Evolutionary conservation across 1,140 invertebrate genomes (phyloP).

Genomic region (Rhysida immarginata): DNA sequence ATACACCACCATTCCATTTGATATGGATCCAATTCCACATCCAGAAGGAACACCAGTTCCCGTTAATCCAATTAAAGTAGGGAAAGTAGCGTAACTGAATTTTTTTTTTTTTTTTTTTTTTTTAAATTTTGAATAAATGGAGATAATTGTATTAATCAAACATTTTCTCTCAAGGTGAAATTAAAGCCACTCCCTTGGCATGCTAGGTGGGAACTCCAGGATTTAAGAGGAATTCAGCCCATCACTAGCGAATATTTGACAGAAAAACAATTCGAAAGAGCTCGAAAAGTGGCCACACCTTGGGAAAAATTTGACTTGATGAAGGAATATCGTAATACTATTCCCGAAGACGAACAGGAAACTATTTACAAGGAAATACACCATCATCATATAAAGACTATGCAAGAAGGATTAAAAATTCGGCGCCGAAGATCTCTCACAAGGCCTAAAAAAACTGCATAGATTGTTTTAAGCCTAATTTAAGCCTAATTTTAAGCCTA

Average conservation of each 20-base stretch:
- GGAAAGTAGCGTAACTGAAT: slow-evolving; percentile 1
- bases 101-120: neutral
- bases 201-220: slow-evolving; percentile 62
- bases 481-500: too few species aligned
- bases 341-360: slow-evolving; percentile 71
- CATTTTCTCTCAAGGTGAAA: slow-evolving; percentile 39
- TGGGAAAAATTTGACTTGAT: slow-evolving; percentile 89
- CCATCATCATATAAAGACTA: slow-evolving; percentile 50
- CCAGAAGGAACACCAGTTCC: slow-evolving; percentile 64
- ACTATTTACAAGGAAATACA: slow-evolving; percentile 71
- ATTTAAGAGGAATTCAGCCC: slow-evolving; percentile 57
- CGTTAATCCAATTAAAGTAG: slow-evolving; percentile 69
- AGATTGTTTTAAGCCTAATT: slow-evolving; percentile 11
- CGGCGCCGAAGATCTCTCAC: slow-evolving; percentile 47
- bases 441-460: slow-evolving; percentile 43
- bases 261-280: slow-evolving; percentile 41
- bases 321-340: slow-evolving; percentile 72
- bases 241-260: slow-evolving; percentile 37
- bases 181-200: slow-evolving; percentile 75
- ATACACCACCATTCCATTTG: slow-evolving; percentile 81
- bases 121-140: too few species aligned
- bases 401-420: slow-evolving; percentile 44
- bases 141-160: too few species aligned
- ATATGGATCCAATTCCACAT: slow-evolving; percentile 71
- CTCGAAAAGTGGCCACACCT: slow-evolving; percentile 43